Conservation (phyloP, 2,797 vertebrate species). For the Leucoraja ocellata region DNA sequence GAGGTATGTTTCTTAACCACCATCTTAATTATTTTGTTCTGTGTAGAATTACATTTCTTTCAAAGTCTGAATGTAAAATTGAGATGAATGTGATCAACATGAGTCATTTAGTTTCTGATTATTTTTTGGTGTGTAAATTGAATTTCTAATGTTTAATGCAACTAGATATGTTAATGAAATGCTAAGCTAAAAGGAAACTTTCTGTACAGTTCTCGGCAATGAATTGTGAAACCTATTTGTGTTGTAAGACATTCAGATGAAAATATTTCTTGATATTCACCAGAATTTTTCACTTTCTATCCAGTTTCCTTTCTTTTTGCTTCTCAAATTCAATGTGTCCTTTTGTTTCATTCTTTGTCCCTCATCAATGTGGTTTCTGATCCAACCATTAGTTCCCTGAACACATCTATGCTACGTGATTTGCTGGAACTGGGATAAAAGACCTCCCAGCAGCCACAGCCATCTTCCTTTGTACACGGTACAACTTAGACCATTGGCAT, state of each 20-base stretch:
- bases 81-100: neutral
- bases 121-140: neutral
- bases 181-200: neutral
- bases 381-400: too few species aligned
- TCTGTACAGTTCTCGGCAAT: neutral
- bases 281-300: neutral
- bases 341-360: neutral
- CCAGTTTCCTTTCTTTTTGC: neutral
- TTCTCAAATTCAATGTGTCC: neutral
- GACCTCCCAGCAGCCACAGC: too few species aligned
- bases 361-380: neutral
- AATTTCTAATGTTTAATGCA: neutral
- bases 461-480: too few species aligned
- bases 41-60: neutral
- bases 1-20: constrained; percentile 26
- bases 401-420: neutral
- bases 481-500: too few species aligned
- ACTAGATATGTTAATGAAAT: neutral
- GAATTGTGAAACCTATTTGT: neutral
- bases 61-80: neutral
- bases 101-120: neutral
- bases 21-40: neutral
- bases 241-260: neutral
- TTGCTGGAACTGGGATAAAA: too few species aligned
- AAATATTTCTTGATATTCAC: neutral